These are phyloP conservation scores for Charina bottae DNA, from an alignment of 2,113 vertebrate species.

Conservation along the genomic window DNA sequence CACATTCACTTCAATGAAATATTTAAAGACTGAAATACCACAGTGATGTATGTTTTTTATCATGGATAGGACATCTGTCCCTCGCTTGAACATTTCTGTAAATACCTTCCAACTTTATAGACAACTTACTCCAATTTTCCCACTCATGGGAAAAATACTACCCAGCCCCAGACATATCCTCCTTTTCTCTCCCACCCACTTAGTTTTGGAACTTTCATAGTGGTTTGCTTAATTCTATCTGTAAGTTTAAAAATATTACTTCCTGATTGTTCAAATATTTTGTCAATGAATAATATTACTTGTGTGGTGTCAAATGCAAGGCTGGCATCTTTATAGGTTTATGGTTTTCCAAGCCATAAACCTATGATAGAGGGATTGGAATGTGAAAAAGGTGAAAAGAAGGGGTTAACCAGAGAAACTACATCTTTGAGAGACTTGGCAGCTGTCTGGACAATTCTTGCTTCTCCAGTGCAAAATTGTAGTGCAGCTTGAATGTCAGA, in stretches of 20 bases:
- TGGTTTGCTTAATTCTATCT: not conserved
- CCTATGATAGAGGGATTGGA: not conserved
- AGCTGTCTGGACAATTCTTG: constrained; percentile 37
- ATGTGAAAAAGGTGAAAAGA: constrained; percentile 9
- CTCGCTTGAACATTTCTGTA: too few species aligned
- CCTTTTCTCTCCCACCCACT: not conserved
- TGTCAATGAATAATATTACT: not conserved
- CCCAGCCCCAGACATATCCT: too few species aligned
- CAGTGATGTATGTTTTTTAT: not conserved
- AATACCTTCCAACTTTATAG: too few species aligned
- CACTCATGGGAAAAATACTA: too few species aligned
- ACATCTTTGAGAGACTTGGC: not conserved
- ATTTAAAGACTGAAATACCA: not conserved
- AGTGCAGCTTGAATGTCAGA: constrained; percentile 38
- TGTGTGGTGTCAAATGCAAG: not conserved
- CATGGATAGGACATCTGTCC: not conserved
- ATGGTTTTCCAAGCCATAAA: not conserved
- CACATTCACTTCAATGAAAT: not conserved
- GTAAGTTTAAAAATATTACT: not conserved
- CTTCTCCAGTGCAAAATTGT: constrained; percentile 39
- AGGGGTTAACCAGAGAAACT: constrained; percentile 21
- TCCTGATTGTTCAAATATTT: not conserved
- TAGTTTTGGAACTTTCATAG: not conserved
- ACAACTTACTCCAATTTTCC: too few species aligned
- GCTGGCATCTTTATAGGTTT: not conserved